Conservation (phyloP, 2,888 invertebrate genomes). For the Trachelus troglodyta region DNA sequence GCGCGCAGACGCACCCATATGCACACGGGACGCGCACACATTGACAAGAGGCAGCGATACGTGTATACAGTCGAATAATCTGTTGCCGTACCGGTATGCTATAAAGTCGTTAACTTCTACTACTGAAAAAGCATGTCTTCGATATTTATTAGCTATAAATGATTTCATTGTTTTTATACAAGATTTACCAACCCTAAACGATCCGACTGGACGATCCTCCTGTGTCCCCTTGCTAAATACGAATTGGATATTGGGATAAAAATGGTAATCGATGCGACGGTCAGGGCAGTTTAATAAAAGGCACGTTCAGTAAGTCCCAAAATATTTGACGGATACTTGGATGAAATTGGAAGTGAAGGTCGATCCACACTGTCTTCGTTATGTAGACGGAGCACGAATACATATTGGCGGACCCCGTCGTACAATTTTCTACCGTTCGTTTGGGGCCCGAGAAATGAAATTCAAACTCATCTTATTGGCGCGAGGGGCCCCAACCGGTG, state of each 20-base stretch:
- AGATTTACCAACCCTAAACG: background rate
- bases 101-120: slow-evolving; percentile 13
- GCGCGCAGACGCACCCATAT: background rate
- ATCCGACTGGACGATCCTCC: background rate
- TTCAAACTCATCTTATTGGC: slow-evolving; percentile 31
- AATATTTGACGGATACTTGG: background rate
- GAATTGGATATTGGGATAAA: background rate
- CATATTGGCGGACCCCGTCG: background rate
- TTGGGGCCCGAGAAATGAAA: slow-evolving; percentile 4
- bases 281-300: background rate
- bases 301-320: background rate
- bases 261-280: background rate
- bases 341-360: background rate
- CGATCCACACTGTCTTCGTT: background rate
- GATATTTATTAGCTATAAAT: slow-evolving; percentile 19
- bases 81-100: background rate
- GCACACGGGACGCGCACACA: no score
- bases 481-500: slow-evolving; percentile 7
- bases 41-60: no score
- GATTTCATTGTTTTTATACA: slow-evolving; percentile 18
- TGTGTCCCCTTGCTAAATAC: background rate
- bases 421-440: slow-evolving; percentile 24
- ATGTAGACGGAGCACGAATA: background rate
- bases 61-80: background rate
- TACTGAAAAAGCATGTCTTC: slow-evolving; percentile 2